These are phyloP conservation scores for Neuroterus valhalla DNA, from an alignment of 1,140 invertebrate species.

Conservation along the genomic window DNA sequence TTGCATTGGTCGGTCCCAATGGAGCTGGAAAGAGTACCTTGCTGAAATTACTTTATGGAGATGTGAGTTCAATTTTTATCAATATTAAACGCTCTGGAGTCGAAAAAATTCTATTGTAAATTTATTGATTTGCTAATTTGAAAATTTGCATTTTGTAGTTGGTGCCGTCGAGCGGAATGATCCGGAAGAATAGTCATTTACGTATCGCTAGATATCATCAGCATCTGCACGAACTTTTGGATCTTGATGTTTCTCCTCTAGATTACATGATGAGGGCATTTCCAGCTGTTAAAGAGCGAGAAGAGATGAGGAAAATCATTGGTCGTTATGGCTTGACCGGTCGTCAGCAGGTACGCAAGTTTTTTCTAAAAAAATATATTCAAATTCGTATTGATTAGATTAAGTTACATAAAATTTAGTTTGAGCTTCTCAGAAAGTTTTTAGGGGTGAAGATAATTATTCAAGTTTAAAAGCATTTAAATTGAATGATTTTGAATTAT, in stretches of 20 bases:
- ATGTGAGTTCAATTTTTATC: slow-evolving; percentile 78
- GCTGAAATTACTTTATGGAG: slow-evolving; percentile 95
- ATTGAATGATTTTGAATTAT: no score
- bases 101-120: slow-evolving; percentile 31
- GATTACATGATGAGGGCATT: slow-evolving; percentile 99
- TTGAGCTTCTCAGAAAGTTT: no score
- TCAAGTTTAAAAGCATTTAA: no score
- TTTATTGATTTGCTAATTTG: slow-evolving; percentile 16
- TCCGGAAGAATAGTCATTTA: slow-evolving; percentile 97
- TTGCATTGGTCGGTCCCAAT: slow-evolving; percentile 98
- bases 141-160: slow-evolving; percentile 77
- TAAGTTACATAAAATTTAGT: no score
- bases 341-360: slow-evolving; percentile 87
- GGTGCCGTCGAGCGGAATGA: slow-evolving; percentile 96
- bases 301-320: slow-evolving; percentile 99
- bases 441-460: no score
- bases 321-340: slow-evolving; percentile 98
- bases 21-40: slow-evolving; percentile 99
- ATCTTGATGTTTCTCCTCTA: slow-evolving; percentile 94
- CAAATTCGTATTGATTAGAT: no score
- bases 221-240: slow-evolving; percentile 97
- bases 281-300: slow-evolving; percentile 97
- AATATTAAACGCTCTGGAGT: background rate
- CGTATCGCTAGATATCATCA: slow-evolving; percentile 99
- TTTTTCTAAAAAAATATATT: background rate